Conservation (phyloP, 2,888 invertebrate species). For the Podotricha telesiphe region DNA sequence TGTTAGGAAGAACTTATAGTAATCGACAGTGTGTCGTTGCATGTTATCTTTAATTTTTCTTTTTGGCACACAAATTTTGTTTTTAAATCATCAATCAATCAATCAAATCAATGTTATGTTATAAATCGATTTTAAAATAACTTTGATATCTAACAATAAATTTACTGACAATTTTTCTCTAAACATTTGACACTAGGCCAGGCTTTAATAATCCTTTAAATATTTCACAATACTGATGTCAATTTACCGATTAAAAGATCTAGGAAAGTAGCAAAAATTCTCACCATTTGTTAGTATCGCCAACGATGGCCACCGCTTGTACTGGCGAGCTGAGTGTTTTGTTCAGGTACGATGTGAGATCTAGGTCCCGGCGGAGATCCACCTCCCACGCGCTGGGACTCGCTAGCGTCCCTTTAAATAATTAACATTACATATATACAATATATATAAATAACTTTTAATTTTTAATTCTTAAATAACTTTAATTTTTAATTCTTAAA, state of each 20-base stretch:
- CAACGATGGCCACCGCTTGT: conserved; percentile 92
- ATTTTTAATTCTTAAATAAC: too few relatives aligned
- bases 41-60: neutral
- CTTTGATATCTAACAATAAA: too few relatives aligned
- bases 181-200: too few relatives aligned
- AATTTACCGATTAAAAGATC: neutral
- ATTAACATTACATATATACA: neutral
- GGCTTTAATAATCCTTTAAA: too few relatives aligned
- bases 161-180: too few relatives aligned
- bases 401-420: conserved; percentile 80
- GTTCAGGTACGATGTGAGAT: conserved; percentile 67
- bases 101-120: too few relatives aligned
- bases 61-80: too few relatives aligned
- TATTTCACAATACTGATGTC: too few relatives aligned
- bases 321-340: conserved; percentile 86
- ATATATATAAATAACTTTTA: too few relatives aligned
- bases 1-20: neutral
- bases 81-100: too few relatives aligned
- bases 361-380: conserved; percentile 69
- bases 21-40: neutral
- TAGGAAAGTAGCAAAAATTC: conserved; percentile 6
- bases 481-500: too few relatives aligned
- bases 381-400: conserved; percentile 84
- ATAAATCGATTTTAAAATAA: too few relatives aligned
- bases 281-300: conserved; percentile 87